A percentile compares a stretch with the other conserved stretches of the same genome.
Conservation (phyloP, 2,888 invertebrate genomes). For the Eupithecia centaureata region DNA sequence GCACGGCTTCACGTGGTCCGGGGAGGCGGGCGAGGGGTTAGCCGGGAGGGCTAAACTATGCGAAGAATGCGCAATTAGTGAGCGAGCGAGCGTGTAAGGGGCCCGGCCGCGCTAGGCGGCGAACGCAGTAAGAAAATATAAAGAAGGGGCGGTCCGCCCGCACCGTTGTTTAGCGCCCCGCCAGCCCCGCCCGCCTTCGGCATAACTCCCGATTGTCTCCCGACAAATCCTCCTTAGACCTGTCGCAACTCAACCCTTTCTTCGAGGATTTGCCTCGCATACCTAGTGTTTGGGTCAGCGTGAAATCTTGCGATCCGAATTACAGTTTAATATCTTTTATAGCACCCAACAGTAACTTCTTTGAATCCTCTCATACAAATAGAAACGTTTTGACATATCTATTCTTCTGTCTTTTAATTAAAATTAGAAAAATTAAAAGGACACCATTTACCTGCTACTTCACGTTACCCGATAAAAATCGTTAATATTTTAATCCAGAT, state of each 20-base stretch:
- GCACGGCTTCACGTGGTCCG: constrained; percentile 83
- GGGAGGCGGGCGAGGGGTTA: constrained; percentile 81
- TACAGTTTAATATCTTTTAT: constrained; percentile 63
- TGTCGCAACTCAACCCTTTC: constrained; percentile 81
- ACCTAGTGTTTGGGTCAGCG: constrained; percentile 82
- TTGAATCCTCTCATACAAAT: constrained; percentile 21
- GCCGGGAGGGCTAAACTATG: constrained; percentile 94
- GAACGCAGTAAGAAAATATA: constrained; percentile 88
- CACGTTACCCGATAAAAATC: not conserved
- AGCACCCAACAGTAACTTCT: constrained; percentile 35
- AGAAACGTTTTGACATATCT: constrained; percentile 8
- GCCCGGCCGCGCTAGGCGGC: constrained; percentile 85
- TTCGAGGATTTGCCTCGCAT: constrained; percentile 77
- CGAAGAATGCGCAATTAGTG: constrained; percentile 99
- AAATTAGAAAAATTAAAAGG: not conserved
- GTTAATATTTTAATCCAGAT: constrained; percentile 2
- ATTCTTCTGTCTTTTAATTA: not conserved
- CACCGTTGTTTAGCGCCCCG: constrained; percentile 82
- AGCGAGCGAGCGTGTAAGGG: constrained; percentile 88
- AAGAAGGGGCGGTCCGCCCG: constrained; percentile 86
- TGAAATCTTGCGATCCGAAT: constrained; percentile 75
- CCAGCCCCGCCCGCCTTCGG: constrained; percentile 73
- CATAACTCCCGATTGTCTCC: constrained; percentile 84
- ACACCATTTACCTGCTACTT: not conserved
- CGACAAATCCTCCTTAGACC: constrained; percentile 80